Conservation (phyloP, 1,140 invertebrate genomes). For the Paralvinella palmiformis region DNA sequence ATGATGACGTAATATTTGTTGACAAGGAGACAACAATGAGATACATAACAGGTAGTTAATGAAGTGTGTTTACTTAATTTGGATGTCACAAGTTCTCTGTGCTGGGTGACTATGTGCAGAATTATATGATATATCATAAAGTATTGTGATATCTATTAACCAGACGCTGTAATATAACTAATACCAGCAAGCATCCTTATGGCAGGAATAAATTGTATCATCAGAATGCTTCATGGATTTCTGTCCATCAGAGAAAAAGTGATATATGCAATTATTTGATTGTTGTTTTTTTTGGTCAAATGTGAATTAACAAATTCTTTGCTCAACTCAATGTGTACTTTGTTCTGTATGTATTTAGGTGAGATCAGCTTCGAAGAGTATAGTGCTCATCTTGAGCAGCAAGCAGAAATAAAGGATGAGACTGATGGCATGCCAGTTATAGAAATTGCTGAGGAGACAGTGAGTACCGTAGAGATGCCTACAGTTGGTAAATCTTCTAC, state of each 20-base stretch:
- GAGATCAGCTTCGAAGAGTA: constrained; percentile 8
- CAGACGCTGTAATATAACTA: no score
- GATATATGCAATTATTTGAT: neutral
- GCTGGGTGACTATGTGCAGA: neutral
- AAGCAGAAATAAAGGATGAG: neutral
- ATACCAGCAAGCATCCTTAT: neutral
- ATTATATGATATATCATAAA: neutral
- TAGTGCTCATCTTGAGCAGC: neutral
- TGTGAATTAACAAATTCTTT: no score
- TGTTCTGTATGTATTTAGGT: neutral
- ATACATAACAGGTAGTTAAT: neutral
- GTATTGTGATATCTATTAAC: no score
- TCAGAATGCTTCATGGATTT: neutral
- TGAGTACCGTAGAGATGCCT: neutral
- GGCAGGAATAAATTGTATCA: neutral
- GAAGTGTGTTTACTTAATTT: neutral
- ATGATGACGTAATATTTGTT: neutral
- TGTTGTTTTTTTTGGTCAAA: neutral
- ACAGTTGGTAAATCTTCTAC: neutral
- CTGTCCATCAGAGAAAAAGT: neutral
- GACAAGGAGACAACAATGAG: neutral
- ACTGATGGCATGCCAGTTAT: neutral
- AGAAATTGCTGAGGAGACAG: neutral
- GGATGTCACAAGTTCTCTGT: neutral
- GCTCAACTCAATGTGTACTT: no score